Percentiles rank a stretch among this genome's conserved stretches.
phyloP scores from a whole-genome alignment of 2,888 invertebrate species.

The Machimus atricapillus region DNA sequence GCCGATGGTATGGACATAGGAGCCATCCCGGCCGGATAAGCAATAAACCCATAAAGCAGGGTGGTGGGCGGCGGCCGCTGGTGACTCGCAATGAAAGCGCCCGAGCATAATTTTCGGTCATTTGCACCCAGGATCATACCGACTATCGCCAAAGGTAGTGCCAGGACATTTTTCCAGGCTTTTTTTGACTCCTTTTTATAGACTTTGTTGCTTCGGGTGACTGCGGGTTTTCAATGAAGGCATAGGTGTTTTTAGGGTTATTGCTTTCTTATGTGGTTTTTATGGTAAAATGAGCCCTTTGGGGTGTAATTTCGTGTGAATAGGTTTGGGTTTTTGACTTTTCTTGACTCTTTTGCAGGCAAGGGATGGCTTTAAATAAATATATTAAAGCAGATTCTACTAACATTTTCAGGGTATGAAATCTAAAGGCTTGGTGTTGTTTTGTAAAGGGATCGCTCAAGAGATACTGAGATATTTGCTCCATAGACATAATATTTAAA shows the following conservation, averaged over 20 bases:
- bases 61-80: neutral
- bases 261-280: neutral
- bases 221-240: neutral
- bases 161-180: neutral
- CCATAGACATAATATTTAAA: too few species aligned
- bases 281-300: neutral
- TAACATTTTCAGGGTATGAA: neutral
- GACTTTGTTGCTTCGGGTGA: neutral
- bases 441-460: neutral
- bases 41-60: constrained; percentile 6
- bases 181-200: neutral
- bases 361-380: neutral
- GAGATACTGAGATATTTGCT: too few species aligned
- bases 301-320: neutral
- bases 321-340: neutral
- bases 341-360: neutral
- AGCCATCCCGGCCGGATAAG: neutral
- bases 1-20: neutral
- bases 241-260: neutral
- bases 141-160: neutral
- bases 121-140: constrained; percentile 21
- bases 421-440: neutral
- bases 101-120: constrained; percentile 8
- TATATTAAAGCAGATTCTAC: neutral
- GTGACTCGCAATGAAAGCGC: neutral